A percentile compares a stretch with the other conserved stretches of the same genome.
Evolutionary conservation across 1,140 invertebrate species (phyloP).

Genomic region (Temnothorax nylanderi): DNA sequence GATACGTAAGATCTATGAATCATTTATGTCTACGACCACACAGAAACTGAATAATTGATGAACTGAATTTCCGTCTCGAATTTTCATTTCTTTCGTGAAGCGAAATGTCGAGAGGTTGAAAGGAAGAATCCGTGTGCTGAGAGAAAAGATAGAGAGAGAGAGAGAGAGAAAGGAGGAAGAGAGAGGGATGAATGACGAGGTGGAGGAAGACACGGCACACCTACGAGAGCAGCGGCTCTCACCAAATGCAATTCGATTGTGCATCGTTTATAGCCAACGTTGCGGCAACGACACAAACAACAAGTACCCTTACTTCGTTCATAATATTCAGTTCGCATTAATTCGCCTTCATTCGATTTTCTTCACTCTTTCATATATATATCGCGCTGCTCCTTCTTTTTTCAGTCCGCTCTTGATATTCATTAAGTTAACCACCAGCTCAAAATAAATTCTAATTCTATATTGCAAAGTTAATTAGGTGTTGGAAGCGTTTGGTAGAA

Average conservation of each 20-base stretch:
- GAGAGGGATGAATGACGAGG: conserved; percentile 27
- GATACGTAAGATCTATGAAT: background rate
- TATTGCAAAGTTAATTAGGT: too few species aligned
- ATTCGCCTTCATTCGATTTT: conserved; percentile 37
- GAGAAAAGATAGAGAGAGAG: conserved; percentile 31
- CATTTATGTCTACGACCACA: background rate
- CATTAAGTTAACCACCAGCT: too few species aligned
- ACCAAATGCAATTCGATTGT: conserved; percentile 71
- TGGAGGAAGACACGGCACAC: conserved; percentile 36
- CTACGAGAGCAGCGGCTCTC: conserved; percentile 63
- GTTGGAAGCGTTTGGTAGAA: too few species aligned
- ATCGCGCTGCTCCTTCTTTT: too few species aligned
- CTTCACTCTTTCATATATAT: background rate
- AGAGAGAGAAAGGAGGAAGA: conserved; percentile 33
- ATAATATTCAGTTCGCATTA: conserved; percentile 37
- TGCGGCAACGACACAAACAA: conserved; percentile 56
- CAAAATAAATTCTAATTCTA: too few species aligned
- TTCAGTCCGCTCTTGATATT: too few species aligned
- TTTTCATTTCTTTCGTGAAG: conserved; percentile 6
- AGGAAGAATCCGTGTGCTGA: conserved; percentile 15
- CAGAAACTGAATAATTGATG: conserved; percentile 3
- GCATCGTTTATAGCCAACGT: too few species aligned
- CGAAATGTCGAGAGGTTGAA: conserved; percentile 59
- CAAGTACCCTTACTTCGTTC: conserved; percentile 35
- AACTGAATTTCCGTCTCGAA: background rate